phyloP scores from a whole-genome alignment of 2,888 invertebrate species.

The Zonitis immaculata region DNA sequence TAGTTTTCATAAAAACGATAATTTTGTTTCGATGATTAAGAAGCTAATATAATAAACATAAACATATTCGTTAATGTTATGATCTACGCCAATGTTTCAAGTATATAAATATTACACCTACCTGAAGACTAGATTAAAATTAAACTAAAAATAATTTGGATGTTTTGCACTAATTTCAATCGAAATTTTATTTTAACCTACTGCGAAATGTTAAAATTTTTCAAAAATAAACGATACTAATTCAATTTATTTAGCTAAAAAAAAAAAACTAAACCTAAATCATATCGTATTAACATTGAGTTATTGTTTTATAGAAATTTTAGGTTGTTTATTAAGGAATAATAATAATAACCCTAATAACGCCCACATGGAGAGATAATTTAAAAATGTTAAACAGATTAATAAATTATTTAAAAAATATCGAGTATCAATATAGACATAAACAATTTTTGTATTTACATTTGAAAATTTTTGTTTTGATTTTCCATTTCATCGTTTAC shows the following conservation, averaged over 20 bases:
- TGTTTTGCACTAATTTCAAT: background rate
- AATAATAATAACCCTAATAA: slow-evolving; percentile 1
- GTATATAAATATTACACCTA: slow-evolving; percentile 21
- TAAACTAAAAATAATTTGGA: slow-evolving; percentile 16
- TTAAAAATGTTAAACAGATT: background rate
- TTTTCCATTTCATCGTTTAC: background rate
- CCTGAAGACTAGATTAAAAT: slow-evolving; percentile 14
- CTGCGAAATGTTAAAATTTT: background rate
- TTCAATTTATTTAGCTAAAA: slow-evolving; percentile 9
- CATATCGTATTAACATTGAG: background rate
- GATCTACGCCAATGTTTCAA: slow-evolving; percentile 19
- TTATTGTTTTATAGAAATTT: slow-evolving; percentile 1
- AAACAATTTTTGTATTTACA: background rate
- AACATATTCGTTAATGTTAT: slow-evolving; percentile 19
- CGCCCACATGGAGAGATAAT: slow-evolving; percentile 2
- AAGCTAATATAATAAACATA: slow-evolving; percentile 18
- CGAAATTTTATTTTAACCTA: background rate
- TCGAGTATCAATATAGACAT: background rate
- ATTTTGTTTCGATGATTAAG: slow-evolving; percentile 17
- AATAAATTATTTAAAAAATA: slow-evolving; percentile 2
- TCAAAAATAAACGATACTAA: background rate
- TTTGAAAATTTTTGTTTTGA: background rate
- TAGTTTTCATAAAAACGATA: slow-evolving; percentile 6
- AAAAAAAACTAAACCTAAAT: too few relatives aligned
- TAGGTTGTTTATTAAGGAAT: too few relatives aligned